phyloP scores from a whole-genome alignment of 30 jellyfish, hydroid and myxozoan species.

The Aurelia sp. region DNA sequence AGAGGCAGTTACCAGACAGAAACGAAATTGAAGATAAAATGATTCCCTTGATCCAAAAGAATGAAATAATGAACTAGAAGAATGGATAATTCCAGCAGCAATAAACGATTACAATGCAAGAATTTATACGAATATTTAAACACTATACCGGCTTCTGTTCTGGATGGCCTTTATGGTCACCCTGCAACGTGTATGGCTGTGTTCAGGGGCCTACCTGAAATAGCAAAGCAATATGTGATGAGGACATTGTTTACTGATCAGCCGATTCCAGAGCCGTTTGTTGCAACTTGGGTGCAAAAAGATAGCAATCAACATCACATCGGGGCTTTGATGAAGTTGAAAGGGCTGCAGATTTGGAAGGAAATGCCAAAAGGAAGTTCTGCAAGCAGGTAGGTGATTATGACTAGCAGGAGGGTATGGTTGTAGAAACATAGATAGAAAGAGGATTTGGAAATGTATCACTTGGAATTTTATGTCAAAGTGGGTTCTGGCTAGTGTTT shows the following conservation, averaged over 20 bases:
- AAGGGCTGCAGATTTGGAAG: conserved; percentile 89
- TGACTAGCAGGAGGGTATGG: too few relatives aligned
- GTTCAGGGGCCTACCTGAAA: conserved; percentile 92
- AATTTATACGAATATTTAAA: conserved; percentile 88
- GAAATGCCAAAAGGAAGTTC: conserved; percentile 79
- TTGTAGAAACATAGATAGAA: too few relatives aligned
- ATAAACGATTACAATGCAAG: conserved; percentile 80
- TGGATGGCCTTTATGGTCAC: conserved; percentile 88
- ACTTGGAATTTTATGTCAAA: too few relatives aligned
- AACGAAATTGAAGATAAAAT: neutral
- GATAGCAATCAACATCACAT: conserved; percentile 73
- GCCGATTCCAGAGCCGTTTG: conserved; percentile 91
- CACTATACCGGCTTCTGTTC: conserved; percentile 81
- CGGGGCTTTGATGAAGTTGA: conserved; percentile 77
- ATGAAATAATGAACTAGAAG: neutral
- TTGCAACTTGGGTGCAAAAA: conserved; percentile 94
- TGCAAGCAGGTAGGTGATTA: conserved; percentile 14
- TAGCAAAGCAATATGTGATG: conserved; percentile 94
- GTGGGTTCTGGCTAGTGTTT: too few relatives aligned
- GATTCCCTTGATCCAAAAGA: too few relatives aligned
- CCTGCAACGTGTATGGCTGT: conserved; percentile 98
- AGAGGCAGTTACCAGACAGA: neutral
- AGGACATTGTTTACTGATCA: conserved; percentile 90
- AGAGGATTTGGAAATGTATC: too few relatives aligned
- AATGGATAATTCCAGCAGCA: conserved; percentile 74